These are phyloP conservation scores for Equus quagga DNA, from an alignment of 2,113 vertebrate genomes.

Conservation along the genomic window DNA sequence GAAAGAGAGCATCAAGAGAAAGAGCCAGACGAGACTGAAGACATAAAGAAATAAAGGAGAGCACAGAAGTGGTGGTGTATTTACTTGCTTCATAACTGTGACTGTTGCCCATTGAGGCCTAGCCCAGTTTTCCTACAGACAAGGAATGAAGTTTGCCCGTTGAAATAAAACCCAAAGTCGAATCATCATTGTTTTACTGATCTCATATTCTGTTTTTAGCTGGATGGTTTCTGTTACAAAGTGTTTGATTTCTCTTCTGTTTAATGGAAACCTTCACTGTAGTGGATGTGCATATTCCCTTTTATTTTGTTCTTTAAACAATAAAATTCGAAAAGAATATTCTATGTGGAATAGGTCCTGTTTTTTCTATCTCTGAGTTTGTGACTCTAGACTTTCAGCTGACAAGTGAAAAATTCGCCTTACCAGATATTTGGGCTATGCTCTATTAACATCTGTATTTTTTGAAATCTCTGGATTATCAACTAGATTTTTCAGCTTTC, in stretches of 20 bases:
- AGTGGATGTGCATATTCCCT: background rate
- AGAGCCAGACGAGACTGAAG: slow-evolving; percentile 93
- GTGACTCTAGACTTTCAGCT: background rate
- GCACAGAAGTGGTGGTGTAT: slow-evolving; percentile 70
- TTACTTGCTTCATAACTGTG: slow-evolving; percentile 84
- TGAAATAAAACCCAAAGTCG: slow-evolving; percentile 79
- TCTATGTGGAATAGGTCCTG: background rate
- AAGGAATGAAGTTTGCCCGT: slow-evolving; percentile 81
- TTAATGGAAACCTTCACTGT: slow-evolving; percentile 71
- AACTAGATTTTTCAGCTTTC: slow-evolving; percentile 40
- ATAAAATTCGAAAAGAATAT: slow-evolving; percentile 44
- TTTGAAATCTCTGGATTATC: slow-evolving; percentile 54
- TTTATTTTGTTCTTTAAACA: slow-evolving; percentile 59
- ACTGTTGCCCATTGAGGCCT: slow-evolving; percentile 80
- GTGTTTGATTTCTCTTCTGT: slow-evolving; percentile 68
- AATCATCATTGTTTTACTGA: slow-evolving; percentile 54
- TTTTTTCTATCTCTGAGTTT: slow-evolving; percentile 31
- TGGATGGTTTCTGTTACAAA: slow-evolving; percentile 65
- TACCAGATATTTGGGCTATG: background rate
- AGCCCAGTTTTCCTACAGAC: slow-evolving; percentile 82
- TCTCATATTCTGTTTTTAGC: slow-evolving; percentile 73
- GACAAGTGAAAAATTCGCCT: slow-evolving; percentile 9
- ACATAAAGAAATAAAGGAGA: slow-evolving; percentile 91
- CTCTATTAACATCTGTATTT: background rate
- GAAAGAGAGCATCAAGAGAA: slow-evolving; percentile 97